Evolutionary conservation across 2,888 invertebrate genomes (phyloP), one percentile per base, ranked within the genome.

Genomic region (Listrodromus nycthemerus): DNA sequence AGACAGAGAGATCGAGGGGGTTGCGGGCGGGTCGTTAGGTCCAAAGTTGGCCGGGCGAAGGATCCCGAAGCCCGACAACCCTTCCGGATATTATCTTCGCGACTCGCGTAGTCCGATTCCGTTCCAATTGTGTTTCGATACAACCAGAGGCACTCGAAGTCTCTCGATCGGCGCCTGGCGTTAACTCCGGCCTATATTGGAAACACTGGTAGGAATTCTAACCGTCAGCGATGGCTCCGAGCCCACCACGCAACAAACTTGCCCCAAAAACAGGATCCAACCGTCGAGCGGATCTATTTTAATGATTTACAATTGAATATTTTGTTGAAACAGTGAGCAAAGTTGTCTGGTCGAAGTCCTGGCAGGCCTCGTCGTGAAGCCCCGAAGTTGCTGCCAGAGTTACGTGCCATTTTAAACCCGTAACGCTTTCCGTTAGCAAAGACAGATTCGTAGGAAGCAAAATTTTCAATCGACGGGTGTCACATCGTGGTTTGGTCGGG

Each of bases 121-220:
- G 86, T 86, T 88, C 82, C 87, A 89, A 91, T 91, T 91, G 91
- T 90, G 91, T 91, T 91, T 90, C 91, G 86, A 91, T 91, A 90
- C 88, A 86, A 86, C 87, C 48, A 48, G 65, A 50, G 58, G 75
- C 58, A 76, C 58, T 55, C 45, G 55, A 21, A 33, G 58, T 71
- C 30, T 83, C 67, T 48, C 55, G 69, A 79, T 81, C 69, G 50
- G 75, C 70, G 45, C 41, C 71, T 30, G 48, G 55, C 71, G 70
- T 48, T 41, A 50, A 79, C 73, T 82, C 75, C 50, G 48, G 13
- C 50, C 27, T 24, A 58, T 27, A 30, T 50, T 19, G 65, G 10
- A 16, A 41, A 3, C 2, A 19, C 27, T 24, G 55, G 45, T n/a
- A 45, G 37, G 45, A 75, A 58, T 75, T 52, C 48, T 27, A 19